Evolutionary conservation across 2,113 vertebrate genomes (phyloP), one percentile per base, ranked within the genome.

Genomic region (Dromiciops gliroides): DNA sequence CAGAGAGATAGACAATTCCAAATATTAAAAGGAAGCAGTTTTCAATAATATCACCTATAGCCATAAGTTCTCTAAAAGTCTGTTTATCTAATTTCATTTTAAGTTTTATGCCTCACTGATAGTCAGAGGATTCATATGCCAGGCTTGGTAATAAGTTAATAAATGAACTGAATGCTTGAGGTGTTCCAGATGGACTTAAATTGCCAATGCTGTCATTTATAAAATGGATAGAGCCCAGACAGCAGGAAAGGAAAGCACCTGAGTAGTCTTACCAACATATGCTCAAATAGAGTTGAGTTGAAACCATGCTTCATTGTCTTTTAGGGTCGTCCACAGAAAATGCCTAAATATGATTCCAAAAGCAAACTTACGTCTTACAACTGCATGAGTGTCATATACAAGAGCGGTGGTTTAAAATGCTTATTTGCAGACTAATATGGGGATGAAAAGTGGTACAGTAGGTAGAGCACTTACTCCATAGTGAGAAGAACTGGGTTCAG

Each of bases 121-220:
- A 97, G 93, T 94, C 90, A 98, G 94, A 96, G 97, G 48, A 96
- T 91, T 95, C 93, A 95, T 31, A 49, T 97, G 92, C 51, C 97
- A 98, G 97, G 95, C n/a, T 48, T 96, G 75, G 95, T 96, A 98
- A 97, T 97, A 97, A 97, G 94, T 97, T 98, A 97, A 97, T 97
- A 98, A 98, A 98, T 97, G 97, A 97, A 98, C 50, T 48, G 56
- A 96, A 96, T 37, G 51, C 94, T 94, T 96, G 91, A 92, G 50
- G 95, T 97, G 53, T 90, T 98, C 96, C 96, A 98, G 98, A 96
- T 97, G 97, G 96, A 96, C 96, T 94, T 95, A 94, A 98, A 97
- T 95, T 97, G 93, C 88, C 95, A 96, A 92, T 91, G 47, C 88
- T 97, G 95, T 96, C 95, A 97, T 97, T 97, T 94, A 97, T 94